A percentile compares a stretch with the other conserved stretches of the same genome.
These are phyloP conservation scores for Yponomeuta sedellus DNA, from an alignment of 2,888 invertebrate species.

Conservation along the genomic window DNA sequence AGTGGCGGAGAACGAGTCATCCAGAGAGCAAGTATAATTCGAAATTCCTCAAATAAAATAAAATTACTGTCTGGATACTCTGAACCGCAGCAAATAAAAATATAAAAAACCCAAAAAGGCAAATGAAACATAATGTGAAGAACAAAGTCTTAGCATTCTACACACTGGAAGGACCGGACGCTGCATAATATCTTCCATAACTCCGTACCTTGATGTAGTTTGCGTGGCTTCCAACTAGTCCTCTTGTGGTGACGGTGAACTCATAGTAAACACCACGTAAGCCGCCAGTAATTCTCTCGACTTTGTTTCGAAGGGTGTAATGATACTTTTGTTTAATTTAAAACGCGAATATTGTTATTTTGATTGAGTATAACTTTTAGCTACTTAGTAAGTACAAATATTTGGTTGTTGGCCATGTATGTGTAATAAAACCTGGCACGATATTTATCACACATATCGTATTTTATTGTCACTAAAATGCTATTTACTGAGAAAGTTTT, in stretches of 20 bases:
- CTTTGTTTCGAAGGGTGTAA: background rate
- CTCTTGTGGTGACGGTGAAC: background rate
- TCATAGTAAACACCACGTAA: background rate
- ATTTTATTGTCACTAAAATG: no score
- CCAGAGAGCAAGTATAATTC: background rate
- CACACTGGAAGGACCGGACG: background rate
- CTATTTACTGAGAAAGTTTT: no score
- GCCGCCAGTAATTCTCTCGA: background rate
- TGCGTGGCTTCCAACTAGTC: background rate
- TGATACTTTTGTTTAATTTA: no score
- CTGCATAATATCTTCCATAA: background rate
- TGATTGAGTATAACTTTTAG: no score
- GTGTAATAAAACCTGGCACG: no score
- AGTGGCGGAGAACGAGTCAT: conserved; percentile 7
- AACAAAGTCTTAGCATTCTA: background rate
- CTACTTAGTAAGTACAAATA: no score
- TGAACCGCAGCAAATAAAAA: conserved; percentile 47
- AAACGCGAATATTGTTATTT: no score
- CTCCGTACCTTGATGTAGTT: background rate
- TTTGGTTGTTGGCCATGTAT: no score
- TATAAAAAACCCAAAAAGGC: conserved; percentile 49
- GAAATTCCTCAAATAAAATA: background rate
- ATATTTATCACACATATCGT: no score
- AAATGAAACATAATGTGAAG: conserved; percentile 57
- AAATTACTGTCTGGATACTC: conserved; percentile 6